These are phyloP conservation scores for Umimayanthus kanabou DNA, from an alignment of 92 coral and sea anemone genomes.

Conservation along the genomic window DNA sequence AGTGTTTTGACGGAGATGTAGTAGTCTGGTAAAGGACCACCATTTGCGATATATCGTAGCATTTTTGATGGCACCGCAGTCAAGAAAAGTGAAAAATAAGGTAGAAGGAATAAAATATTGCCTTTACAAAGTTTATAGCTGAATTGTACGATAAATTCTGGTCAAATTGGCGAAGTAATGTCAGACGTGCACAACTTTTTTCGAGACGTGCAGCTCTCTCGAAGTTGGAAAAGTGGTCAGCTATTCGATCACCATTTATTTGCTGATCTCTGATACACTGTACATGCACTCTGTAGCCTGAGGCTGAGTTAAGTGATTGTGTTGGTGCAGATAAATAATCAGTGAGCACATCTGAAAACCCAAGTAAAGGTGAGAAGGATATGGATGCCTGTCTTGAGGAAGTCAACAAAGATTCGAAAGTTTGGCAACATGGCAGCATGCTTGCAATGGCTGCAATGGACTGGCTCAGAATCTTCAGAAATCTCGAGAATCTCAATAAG, in stretches of 20 bases:
- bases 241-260: too few relatives aligned
- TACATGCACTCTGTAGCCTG: slow-evolving; percentile 21
- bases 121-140: too few relatives aligned
- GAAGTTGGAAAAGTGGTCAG: too few relatives aligned
- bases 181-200: too few relatives aligned
- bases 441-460: slow-evolving; percentile 49
- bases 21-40: neutral
- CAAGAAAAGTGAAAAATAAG: too few relatives aligned
- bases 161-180: too few relatives aligned
- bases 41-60: slow-evolving; percentile 13
- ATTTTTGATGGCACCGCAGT: slow-evolving; percentile 14
- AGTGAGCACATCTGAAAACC: slow-evolving; percentile 57
- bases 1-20: neutral
- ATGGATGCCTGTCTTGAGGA: slow-evolving; percentile 66
- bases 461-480: too few relatives aligned
- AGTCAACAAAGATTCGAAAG: slow-evolving; percentile 54
- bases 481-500: too few relatives aligned
- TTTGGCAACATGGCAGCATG: slow-evolving; percentile 64
- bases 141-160: too few relatives aligned
- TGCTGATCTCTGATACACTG: slow-evolving; percentile 24
- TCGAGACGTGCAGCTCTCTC: too few relatives aligned
- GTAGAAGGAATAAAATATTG: too few relatives aligned
- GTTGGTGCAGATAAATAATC: slow-evolving; percentile 32
- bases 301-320: neutral
- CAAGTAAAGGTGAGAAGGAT: slow-evolving; percentile 46